phyloP scores from a whole-genome alignment of 2,113 vertebrate genomes.

The Gambusia holbrooki region DNA sequence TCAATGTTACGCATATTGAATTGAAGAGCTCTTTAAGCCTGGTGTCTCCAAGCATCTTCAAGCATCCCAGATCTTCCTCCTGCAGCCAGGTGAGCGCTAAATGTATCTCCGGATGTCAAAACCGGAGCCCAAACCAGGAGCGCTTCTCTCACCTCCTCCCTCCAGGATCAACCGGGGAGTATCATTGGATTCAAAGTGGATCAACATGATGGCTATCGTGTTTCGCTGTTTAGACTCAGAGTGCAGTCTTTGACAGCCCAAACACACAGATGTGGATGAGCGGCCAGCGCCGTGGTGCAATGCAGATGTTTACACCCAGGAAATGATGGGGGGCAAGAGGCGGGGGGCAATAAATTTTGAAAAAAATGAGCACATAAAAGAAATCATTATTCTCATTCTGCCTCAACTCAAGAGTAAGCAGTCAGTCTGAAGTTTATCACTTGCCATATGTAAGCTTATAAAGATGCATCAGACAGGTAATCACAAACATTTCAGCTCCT shows the following conservation, averaged over 20 bases:
- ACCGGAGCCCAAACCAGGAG: constrained; percentile 49
- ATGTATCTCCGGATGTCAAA: constrained; percentile 55
- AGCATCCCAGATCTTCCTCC: constrained; percentile 4
- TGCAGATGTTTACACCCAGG: constrained; percentile 73
- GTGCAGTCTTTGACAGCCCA: constrained; percentile 44
- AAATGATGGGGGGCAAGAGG: not conserved
- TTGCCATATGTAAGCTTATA: constrained; percentile 20
- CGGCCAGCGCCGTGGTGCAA: constrained; percentile 61
- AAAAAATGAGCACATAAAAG: not conserved
- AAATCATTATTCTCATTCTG: not conserved
- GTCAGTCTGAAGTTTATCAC: constrained; percentile 25
- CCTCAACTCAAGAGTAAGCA: not conserved
- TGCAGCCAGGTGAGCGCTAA: constrained; percentile 50
- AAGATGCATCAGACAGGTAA: constrained; percentile 12
- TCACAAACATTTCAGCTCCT: constrained; percentile 16
- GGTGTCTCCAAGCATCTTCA: not conserved
- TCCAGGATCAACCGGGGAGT: constrained; percentile 67
- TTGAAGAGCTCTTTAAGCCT: not conserved
- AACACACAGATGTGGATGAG: constrained; percentile 63
- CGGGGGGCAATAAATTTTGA: not conserved
- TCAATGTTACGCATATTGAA: not conserved
- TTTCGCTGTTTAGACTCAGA: constrained; percentile 69
- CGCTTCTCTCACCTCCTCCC: constrained; percentile 44
- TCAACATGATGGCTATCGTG: constrained; percentile 74
- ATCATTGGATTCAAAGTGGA: constrained; percentile 75